Conservation (phyloP, 1,140 invertebrate species). For the Macrotrachela quadricornifera region DNA sequence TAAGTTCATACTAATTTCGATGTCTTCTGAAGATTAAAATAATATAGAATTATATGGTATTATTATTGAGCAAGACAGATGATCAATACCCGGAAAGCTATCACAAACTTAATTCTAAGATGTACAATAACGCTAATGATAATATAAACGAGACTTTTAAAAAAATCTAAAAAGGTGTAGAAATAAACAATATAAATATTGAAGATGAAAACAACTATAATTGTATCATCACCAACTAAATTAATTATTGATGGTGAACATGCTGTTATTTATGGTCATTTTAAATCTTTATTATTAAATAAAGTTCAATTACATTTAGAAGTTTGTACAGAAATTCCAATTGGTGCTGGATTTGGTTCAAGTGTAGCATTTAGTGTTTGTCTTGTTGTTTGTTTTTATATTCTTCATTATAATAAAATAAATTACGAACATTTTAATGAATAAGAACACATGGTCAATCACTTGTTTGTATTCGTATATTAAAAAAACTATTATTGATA, state of each 20-base stretch:
- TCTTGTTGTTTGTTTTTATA: slow-evolving; percentile 46
- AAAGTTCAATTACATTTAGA: slow-evolving; percentile 30
- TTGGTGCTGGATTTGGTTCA: slow-evolving; percentile 63
- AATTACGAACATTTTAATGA: slow-evolving; percentile 42
- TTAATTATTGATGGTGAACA: slow-evolving; percentile 90
- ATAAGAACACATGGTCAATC: slow-evolving; percentile 50
- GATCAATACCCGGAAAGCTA: no score
- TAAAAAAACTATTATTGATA: slow-evolving; percentile 7
- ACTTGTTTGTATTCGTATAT: slow-evolving; percentile 8
- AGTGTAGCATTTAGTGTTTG: slow-evolving; percentile 71
- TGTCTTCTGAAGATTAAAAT: no score
- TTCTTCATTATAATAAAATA: slow-evolving; percentile 7
- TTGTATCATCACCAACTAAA: slow-evolving; percentile 73
- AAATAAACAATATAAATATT: no score
- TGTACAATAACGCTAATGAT: no score
- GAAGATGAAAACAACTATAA: no score
- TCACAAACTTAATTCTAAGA: no score
- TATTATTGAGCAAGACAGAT: no score
- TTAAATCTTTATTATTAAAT: no score
- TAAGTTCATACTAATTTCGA: no score
- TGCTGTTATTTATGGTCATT: slow-evolving; percentile 67
- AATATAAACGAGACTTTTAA: no score
- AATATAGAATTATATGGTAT: no score
- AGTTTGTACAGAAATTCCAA: slow-evolving; percentile 45
- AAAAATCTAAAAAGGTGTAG: no score